phyloP scores from a whole-genome alignment of 2,797 vertebrate genomes.

The Tragopan temminckii region DNA sequence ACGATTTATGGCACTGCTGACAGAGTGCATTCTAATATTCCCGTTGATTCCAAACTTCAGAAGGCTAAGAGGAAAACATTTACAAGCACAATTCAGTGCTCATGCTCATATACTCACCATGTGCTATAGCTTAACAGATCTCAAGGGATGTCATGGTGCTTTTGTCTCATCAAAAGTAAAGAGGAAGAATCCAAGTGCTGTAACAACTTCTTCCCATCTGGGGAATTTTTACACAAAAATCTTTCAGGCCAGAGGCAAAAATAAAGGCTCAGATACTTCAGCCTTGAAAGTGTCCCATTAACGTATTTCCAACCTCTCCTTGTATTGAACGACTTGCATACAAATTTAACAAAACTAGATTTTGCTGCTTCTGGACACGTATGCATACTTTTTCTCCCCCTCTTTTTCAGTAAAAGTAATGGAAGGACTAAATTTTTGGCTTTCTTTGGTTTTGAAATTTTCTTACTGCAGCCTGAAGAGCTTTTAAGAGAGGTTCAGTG shows the following conservation, averaged over 20 bases:
- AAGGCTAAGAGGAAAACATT: background rate
- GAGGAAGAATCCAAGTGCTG: background rate
- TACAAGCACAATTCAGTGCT: background rate
- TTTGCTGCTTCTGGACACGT: background rate
- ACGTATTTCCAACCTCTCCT: slow-evolving; percentile 29
- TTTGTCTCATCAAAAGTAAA: background rate
- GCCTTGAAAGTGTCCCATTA: slow-evolving; percentile 27
- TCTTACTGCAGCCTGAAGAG: background rate
- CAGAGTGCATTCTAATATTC: background rate
- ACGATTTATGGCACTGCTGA: background rate
- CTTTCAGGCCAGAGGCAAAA: slow-evolving; percentile 19
- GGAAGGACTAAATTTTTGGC: background rate
- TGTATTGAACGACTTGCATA: slow-evolving; percentile 28
- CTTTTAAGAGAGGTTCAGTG: background rate
- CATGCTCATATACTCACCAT: background rate
- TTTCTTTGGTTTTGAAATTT: background rate
- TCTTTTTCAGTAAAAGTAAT: slow-evolving; percentile 11
- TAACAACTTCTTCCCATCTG: background rate
- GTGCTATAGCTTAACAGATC: background rate
- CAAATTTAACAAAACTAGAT: background rate
- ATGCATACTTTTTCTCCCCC: background rate
- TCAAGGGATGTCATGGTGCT: background rate
- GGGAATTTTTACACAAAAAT: slow-evolving; percentile 12
- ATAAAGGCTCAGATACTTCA: slow-evolving; percentile 30
- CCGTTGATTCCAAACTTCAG: background rate